These are phyloP conservation scores for Propithecus coquereli DNA, from an alignment of 2,113 vertebrate species.

Conservation along the genomic window DNA sequence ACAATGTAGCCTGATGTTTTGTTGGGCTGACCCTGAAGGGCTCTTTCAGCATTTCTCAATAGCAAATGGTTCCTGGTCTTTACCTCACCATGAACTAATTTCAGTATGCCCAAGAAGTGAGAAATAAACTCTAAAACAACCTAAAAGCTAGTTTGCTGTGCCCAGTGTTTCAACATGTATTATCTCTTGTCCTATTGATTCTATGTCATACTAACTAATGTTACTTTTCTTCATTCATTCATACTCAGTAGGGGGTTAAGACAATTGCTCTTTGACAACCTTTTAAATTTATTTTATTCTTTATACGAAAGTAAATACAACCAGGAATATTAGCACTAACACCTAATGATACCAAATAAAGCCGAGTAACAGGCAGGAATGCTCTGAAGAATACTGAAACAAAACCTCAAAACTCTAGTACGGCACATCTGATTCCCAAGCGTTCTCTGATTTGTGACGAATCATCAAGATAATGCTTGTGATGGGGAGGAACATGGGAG, in stretches of 20 bases:
- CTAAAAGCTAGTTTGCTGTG: neutral
- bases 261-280: neutral
- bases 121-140: neutral
- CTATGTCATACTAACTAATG: neutral
- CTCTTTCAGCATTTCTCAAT: neutral
- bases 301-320: conserved; percentile 4
- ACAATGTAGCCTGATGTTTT: neutral
- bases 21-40: neutral
- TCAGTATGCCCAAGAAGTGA: neutral
- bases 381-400: neutral
- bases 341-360: neutral
- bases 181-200: neutral
- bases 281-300: neutral
- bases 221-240: neutral
- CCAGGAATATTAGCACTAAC: neutral
- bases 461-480: neutral
- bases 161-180: neutral
- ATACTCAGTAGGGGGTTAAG: neutral
- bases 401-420: neutral
- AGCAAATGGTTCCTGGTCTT: neutral
- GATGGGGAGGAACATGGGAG: neutral
- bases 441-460: neutral
- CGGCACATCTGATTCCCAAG: neutral
- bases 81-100: neutral
- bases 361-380: neutral